These are phyloP conservation scores for Pseudochaenichthys georgianus DNA, from an alignment of 2,797 vertebrate species.

Conservation along the genomic window DNA sequence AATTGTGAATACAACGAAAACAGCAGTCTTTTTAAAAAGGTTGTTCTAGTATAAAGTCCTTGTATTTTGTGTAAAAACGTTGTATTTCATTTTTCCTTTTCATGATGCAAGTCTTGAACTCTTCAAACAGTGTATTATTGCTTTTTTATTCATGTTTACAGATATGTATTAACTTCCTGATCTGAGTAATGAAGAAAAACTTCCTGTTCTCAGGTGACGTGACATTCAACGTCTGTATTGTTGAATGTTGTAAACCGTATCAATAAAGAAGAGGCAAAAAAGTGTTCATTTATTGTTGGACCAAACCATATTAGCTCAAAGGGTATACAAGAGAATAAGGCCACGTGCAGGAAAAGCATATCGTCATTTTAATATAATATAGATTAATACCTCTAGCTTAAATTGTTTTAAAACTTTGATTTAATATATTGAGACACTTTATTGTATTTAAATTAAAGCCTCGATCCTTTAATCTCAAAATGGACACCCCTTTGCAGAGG, in stretches of 20 bases:
- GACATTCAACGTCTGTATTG: no score
- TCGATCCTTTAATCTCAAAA: neutral
- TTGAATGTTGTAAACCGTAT: neutral
- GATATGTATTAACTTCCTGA: neutral
- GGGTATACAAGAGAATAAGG: accelerated
- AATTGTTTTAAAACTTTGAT: accelerated
- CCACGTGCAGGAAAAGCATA: accelerated
- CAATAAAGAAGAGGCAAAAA: constrained; percentile 18
- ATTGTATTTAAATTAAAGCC: neutral
- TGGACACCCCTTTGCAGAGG: neutral
- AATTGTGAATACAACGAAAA: no score
- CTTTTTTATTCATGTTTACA: neutral
- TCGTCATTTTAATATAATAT: neutral
- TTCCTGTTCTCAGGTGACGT: neutral
- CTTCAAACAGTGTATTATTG: no score
- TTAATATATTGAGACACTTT: accelerated
- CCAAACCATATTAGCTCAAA: constrained; percentile 47
- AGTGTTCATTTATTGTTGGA: neutral
- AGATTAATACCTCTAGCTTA: accelerated
- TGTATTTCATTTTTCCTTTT: neutral
- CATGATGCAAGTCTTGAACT: neutral
- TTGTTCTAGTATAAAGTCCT: no score
- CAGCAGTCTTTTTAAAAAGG: no score
- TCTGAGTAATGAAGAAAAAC: no score
- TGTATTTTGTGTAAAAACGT: no score